phyloP scores from a whole-genome alignment of 1,140 invertebrate species.

The Zaprionus ornatus region DNA sequence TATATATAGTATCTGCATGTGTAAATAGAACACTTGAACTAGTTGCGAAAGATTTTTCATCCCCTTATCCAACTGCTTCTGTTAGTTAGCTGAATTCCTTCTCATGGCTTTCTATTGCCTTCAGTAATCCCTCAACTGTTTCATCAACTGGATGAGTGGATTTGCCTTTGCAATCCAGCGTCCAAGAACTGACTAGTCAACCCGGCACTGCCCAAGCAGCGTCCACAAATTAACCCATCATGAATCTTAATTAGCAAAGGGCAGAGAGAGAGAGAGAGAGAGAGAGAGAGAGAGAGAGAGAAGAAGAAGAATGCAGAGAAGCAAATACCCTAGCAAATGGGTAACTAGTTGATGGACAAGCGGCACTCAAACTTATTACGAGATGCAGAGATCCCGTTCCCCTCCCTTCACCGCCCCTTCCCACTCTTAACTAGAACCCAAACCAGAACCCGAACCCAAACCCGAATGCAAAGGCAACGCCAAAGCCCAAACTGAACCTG shows the following conservation, averaged over 20 bases:
- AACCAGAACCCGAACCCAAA: background rate
- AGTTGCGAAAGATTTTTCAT: no score
- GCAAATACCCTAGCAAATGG: constrained; percentile 19
- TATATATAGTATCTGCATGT: background rate
- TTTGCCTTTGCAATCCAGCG: background rate
- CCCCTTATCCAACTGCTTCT: background rate
- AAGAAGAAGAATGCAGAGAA: background rate
- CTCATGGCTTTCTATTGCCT: background rate
- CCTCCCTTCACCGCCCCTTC: background rate
- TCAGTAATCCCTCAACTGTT: no score
- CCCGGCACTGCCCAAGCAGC: constrained; percentile 14
- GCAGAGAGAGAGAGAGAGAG: background rate
- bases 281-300: background rate
- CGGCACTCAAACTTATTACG: constrained; percentile 42
- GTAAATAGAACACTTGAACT: no score
- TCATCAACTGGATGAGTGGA: background rate
- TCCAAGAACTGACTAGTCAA: constrained; percentile 12
- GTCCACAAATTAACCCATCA: constrained; percentile 44
- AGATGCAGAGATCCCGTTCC: constrained; percentile 8
- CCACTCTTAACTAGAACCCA: background rate
- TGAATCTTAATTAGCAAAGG: constrained; percentile 53
- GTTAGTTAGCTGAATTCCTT: no score
- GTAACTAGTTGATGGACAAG: constrained; percentile 46
- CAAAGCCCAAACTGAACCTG: constrained; percentile 17
- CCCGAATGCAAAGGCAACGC: constrained; percentile 1